These are phyloP conservation scores for Chinchilla lanigera DNA, from an alignment of 2,113 vertebrate species.

Conservation along the genomic window DNA sequence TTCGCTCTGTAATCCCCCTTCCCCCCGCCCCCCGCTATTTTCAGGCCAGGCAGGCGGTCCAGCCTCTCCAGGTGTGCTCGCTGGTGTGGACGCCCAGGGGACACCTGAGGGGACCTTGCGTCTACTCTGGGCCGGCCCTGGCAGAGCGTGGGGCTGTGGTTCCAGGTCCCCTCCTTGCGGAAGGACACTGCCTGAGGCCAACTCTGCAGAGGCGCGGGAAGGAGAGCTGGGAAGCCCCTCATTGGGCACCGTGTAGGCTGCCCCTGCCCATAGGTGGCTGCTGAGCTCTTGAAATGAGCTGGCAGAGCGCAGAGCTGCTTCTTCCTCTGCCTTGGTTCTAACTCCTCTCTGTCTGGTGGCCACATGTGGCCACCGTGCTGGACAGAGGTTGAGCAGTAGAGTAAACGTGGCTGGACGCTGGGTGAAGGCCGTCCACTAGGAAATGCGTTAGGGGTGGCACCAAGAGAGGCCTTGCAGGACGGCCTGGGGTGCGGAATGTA, in stretches of 20 bases:
- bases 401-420: rapidly evolving
- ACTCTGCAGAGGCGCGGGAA: background rate
- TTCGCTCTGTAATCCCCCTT: no score
- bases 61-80: background rate
- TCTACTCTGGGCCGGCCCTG: no score
- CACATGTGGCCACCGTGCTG: rapidly evolving
- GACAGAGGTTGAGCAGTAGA: rapidly evolving
- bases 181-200: rapidly evolving
- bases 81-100: background rate
- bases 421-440: background rate
- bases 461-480: background rate
- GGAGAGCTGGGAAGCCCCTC: background rate
- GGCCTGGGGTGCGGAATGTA: background rate
- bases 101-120: background rate
- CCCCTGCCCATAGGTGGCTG: background rate
- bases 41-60: background rate
- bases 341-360: background rate
- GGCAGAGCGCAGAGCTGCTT: rapidly evolving
- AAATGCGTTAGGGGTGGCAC: background rate
- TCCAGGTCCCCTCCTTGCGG: rapidly evolving
- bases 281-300: background rate
- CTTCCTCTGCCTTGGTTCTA: rapidly evolving
- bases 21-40: no score
- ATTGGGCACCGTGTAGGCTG: rapidly evolving
- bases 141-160: background rate